These are phyloP conservation scores for Calycopis cecrops DNA, from an alignment of 1,140 invertebrate genomes.

Conservation along the genomic window DNA sequence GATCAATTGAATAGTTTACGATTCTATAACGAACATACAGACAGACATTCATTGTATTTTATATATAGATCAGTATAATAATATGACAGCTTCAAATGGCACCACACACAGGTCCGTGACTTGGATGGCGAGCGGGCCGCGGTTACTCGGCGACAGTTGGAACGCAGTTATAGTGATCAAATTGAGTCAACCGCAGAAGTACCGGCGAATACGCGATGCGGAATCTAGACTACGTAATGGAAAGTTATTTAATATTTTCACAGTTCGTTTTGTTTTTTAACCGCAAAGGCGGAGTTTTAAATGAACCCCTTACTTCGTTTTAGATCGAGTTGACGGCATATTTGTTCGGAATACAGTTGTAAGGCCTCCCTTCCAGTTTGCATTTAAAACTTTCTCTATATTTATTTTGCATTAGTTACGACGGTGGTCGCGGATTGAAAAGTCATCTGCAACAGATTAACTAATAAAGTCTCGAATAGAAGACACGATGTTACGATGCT, in stretches of 20 bases:
- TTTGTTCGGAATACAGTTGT: background rate
- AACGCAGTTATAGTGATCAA: slow-evolving; percentile 69
- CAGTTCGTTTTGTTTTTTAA: slow-evolving; percentile 23
- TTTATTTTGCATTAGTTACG: background rate
- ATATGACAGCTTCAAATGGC: slow-evolving; percentile 28
- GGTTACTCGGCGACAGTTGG: slow-evolving; percentile 60
- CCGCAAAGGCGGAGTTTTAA: slow-evolving; percentile 19
- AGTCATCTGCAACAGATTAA: too few species aligned
- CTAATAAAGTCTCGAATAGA: too few species aligned
- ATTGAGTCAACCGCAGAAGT: slow-evolving; percentile 56
- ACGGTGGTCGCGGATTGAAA: background rate
- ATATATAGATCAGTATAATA: too few species aligned
- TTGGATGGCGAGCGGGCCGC: slow-evolving; percentile 50
- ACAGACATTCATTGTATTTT: too few species aligned
- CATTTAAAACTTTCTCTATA: background rate
- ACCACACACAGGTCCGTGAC: slow-evolving; percentile 45
- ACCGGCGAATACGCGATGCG: slow-evolving; percentile 34
- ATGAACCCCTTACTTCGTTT: slow-evolving; percentile 15
- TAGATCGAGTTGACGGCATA: slow-evolving; percentile 9
- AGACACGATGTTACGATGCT: too few species aligned
- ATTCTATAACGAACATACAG: too few species aligned
- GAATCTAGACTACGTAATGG: slow-evolving; percentile 29
- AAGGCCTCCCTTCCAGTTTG: background rate
- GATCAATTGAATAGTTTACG: too few species aligned
- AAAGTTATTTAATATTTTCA: slow-evolving; percentile 36